Base-by-base conservation (phyloP, 2,888 invertebrate species). In the Drosophila multiciliata region DNA sequence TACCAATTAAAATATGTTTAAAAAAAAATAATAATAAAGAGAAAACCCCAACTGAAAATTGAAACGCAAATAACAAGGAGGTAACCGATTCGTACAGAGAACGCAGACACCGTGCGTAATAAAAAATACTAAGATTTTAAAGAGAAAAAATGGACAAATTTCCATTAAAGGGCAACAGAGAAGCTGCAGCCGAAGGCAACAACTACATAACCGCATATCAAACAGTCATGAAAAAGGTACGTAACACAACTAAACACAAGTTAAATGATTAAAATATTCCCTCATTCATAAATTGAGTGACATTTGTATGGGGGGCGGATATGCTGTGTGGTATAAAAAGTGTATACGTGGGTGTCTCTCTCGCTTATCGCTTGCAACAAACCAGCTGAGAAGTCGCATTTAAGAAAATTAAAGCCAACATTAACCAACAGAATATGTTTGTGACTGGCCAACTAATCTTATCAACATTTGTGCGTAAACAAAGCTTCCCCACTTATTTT, bases 81-180 rank as follows among this genome's bases (percentile, higher is more conserved):
- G 49, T 57, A 60, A 52, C 36, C 57, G 15, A 49, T 66, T 35
- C 32, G 48, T 55, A n/a, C 50, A 63, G 36, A 50, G 61, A 59
- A 29, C 59, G 40, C 15, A 23, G 15, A 15, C 8, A 23, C 15
- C 15, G 42, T 45, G 23, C 8, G 45, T 45, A 58, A 32, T 50
- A 55, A 36, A 48, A 60, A 23, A 62, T 11, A 58, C 45, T 23
- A 65, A 66, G 42, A 68, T 54, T 36, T 64, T 52, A 57, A 73
- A 50, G 50, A 62, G 74, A 96, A 48, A 54, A 62, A 76, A 96
- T 96, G 96, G 96, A 96, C 95, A 96, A 95, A 93, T 95, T 94
- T 93, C 96, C 96, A 92, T 93, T 96, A 92, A 96, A 95, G 93
- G 93, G 93, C 64, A 95, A 95, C 87, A 93, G 93, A 70, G 92